Evolutionary conservation across 2,888 invertebrate species (phyloP).

Genomic region (Campoletis raptor): DNA sequence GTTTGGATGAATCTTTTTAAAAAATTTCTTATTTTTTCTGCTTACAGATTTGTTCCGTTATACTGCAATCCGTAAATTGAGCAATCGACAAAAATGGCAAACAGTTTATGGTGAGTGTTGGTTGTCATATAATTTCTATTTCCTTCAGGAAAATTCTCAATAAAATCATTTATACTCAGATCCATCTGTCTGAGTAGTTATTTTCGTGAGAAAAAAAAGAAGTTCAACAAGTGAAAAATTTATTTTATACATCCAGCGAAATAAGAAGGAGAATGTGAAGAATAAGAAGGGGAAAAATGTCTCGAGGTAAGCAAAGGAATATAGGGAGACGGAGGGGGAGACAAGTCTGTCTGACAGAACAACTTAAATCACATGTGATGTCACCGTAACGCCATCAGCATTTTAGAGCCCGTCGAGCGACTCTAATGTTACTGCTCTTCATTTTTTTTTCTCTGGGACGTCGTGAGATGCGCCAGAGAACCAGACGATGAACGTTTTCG

Average conservation of each 20-base stretch:
- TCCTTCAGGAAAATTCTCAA: not conserved
- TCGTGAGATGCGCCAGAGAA: conserved; percentile 56
- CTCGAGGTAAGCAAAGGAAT: conserved; percentile 17
- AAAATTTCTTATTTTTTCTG: conserved; percentile 65
- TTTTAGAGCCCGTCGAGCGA: conserved; percentile 61
- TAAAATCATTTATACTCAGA: not conserved
- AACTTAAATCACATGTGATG: conserved; percentile 70
- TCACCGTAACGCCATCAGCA: conserved; percentile 69
- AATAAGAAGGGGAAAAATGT: not conserved
- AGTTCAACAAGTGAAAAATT: not conserved
- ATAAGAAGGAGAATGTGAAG: not conserved
- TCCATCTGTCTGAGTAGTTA: not conserved
- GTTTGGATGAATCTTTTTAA: not conserved
- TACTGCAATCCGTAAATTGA: conserved; percentile 64
- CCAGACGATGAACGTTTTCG: conserved; percentile 66
- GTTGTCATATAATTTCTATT: not conserved
- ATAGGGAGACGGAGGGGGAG: conserved; percentile 37
- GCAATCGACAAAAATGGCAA: conserved; percentile 78
- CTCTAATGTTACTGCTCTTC: conserved; percentile 63
- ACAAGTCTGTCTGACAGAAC: conserved; percentile 62
- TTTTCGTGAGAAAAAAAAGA: not conserved
- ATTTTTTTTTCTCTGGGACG: conserved; percentile 32
- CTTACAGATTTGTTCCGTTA: conserved; percentile 74
- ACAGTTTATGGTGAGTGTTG: conserved; percentile 80
- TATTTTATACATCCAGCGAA: not conserved